Evolutionary conservation across 2,113 vertebrate genomes (phyloP).

Genomic region (Nansenia antarctica): DNA sequence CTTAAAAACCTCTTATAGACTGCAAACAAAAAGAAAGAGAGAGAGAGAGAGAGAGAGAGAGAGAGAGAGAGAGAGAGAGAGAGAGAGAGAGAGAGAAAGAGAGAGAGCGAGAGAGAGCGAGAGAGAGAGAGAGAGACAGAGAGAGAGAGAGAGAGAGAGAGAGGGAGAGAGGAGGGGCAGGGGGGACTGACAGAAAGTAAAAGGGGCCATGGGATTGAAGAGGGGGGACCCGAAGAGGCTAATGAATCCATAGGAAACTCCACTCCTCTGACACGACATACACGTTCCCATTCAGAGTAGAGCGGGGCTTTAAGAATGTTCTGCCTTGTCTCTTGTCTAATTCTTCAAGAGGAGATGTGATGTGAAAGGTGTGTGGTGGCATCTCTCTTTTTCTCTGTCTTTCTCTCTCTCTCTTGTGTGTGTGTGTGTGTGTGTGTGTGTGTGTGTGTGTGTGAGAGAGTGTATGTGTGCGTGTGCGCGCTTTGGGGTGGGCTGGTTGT

Average conservation of each 20-base stretch:
- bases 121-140: constrained; percentile 74
- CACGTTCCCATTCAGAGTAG: constrained; percentile 90
- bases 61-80: constrained; percentile 78
- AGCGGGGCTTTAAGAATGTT: constrained; percentile 92
- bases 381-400: constrained; percentile 87
- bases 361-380: constrained; percentile 88
- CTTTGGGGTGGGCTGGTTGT: constrained; percentile 54
- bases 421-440: too few species aligned
- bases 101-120: constrained; percentile 78
- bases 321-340: constrained; percentile 91
- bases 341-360: constrained; percentile 91
- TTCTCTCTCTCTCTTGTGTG: too few species aligned
- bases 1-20: constrained; percentile 87
- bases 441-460: constrained; percentile 47
- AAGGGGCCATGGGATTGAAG: constrained; percentile 78
- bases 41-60: constrained; percentile 73
- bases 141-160: constrained; percentile 75
- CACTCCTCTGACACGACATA: constrained; percentile 93
- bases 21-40: constrained; percentile 84
- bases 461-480: too few species aligned
- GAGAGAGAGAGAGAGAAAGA: constrained; percentile 75
- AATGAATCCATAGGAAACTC: constrained; percentile 99
- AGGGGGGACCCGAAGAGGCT: constrained; percentile 85
- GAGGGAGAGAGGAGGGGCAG: constrained; percentile 81
- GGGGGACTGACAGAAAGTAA: too few species aligned